Conservation (phyloP, 1,140 invertebrate species). For the Sitobion miscanthi region DNA sequence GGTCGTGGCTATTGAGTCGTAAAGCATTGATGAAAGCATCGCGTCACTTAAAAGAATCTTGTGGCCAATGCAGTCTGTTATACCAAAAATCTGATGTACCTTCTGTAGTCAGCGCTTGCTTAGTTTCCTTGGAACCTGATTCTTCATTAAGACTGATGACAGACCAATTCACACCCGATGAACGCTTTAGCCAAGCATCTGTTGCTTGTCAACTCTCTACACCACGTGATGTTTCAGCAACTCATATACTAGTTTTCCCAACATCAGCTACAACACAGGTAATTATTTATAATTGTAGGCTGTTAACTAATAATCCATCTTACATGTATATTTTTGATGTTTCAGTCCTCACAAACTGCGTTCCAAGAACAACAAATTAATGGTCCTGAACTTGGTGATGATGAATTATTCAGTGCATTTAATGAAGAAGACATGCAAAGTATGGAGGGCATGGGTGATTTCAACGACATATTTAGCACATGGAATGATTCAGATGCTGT, state of each 20-base stretch:
- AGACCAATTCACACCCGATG: constrained; percentile 92
- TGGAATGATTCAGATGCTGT: constrained; percentile 71
- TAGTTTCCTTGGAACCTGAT: constrained; percentile 96
- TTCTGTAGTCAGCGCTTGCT: constrained; percentile 93
- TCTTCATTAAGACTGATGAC: constrained; percentile 91
- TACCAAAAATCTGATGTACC: constrained; percentile 78
- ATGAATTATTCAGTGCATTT: constrained; percentile 74
- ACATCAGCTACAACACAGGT: constrained; percentile 96
- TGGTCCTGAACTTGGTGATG: constrained; percentile 76
- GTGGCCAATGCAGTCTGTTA: constrained; percentile 83
- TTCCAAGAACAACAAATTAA: constrained; percentile 83
- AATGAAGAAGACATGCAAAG: constrained; percentile 77
- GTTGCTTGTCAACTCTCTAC: constrained; percentile 86
- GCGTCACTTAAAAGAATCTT: constrained; percentile 87
- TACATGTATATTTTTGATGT: constrained; percentile 56
- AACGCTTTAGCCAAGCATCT: constrained; percentile 83
- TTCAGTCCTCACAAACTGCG: constrained; percentile 82
- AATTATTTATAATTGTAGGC: constrained; percentile 56
- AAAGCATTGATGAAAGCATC: constrained; percentile 89
- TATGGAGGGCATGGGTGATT: constrained; percentile 69
- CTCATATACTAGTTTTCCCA: constrained; percentile 98
- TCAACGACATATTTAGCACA: constrained; percentile 73
- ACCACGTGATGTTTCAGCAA: constrained; percentile 93
- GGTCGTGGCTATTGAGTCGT: constrained; percentile 90
- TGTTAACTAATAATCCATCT: neutral